phyloP scores from a whole-genome alignment of 2,888 invertebrate genomes.

The Suillia variegata region DNA sequence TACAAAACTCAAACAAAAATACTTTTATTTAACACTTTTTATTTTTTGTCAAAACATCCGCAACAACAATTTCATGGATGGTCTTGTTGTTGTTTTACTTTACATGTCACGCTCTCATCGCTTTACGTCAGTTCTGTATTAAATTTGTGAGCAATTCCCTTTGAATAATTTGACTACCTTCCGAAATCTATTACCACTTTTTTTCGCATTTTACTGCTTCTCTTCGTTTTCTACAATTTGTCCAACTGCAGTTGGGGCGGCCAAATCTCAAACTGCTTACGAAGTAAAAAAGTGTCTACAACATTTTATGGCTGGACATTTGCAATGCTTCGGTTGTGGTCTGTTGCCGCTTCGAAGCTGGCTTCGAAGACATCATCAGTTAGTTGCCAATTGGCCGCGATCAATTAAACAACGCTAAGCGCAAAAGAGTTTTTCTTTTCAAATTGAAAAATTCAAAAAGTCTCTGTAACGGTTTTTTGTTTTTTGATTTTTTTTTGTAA shows the following conservation, averaged over 20 bases:
- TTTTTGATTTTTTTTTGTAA: no score
- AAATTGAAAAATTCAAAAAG: constrained; percentile 5
- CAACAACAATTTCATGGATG: no score
- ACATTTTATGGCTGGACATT: background rate
- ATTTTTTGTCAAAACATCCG: no score
- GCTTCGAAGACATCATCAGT: constrained; percentile 36
- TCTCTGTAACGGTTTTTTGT: background rate
- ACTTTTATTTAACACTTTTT: background rate
- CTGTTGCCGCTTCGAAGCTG: constrained; percentile 9
- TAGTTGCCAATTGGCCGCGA: constrained; percentile 48
- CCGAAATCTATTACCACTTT: no score
- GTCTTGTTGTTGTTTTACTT: no score
- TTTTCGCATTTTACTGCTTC: no score
- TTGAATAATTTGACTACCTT: no score
- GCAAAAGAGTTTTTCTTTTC: background rate
- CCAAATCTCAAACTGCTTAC: no score
- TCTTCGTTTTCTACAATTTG: background rate
- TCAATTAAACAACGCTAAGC: constrained; percentile 40
- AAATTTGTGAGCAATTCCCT: no score
- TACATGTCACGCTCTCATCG: no score
- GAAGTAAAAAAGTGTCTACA: no score
- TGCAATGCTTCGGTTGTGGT: constrained; percentile 14
- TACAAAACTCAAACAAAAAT: background rate
- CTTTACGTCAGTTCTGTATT: no score
- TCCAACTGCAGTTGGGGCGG: background rate